Percentiles rank a stretch among this genome's conserved stretches.
Conservation (phyloP, 2,888 invertebrate genomes). For the Aelia acuminata region DNA sequence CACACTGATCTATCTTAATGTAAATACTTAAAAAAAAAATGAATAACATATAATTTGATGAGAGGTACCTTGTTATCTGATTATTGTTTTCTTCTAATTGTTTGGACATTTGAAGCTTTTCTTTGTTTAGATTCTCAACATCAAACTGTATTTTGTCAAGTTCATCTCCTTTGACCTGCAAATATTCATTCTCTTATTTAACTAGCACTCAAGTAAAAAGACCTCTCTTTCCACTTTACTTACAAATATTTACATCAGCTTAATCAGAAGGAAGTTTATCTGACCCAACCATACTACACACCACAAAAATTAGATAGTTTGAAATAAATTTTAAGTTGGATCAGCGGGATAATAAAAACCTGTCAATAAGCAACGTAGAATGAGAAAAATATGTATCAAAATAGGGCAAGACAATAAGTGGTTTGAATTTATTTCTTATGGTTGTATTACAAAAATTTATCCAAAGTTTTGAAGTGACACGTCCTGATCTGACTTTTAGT, state of each 20-base stretch:
- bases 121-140: constrained; percentile 79
- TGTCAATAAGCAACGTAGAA: not conserved
- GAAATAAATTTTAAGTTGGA: not conserved
- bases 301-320: not conserved
- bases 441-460: not conserved
- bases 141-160: constrained; percentile 79
- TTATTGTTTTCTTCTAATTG: constrained; percentile 76
- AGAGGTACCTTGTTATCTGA: constrained; percentile 73
- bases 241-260: not conserved
- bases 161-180: constrained; percentile 78
- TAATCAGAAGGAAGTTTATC: not conserved
- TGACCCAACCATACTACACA: not conserved
- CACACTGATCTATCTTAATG: constrained; percentile 46
- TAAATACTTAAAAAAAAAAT: constrained; percentile 34
- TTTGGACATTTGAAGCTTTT: constrained; percentile 77
- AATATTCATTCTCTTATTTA: constrained; percentile 47
- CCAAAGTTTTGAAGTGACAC: not conserved
- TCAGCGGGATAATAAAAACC: not conserved
- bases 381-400: not conserved
- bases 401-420: too few relatives aligned
- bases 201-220: not conserved
- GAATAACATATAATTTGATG: constrained; percentile 31
- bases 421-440: too few relatives aligned
- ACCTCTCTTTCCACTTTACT: not conserved
- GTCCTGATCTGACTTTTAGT: too few relatives aligned